Evolutionary conservation across 2,113 vertebrate genomes (phyloP).

Genomic region (Trichechus manatus): DNA sequence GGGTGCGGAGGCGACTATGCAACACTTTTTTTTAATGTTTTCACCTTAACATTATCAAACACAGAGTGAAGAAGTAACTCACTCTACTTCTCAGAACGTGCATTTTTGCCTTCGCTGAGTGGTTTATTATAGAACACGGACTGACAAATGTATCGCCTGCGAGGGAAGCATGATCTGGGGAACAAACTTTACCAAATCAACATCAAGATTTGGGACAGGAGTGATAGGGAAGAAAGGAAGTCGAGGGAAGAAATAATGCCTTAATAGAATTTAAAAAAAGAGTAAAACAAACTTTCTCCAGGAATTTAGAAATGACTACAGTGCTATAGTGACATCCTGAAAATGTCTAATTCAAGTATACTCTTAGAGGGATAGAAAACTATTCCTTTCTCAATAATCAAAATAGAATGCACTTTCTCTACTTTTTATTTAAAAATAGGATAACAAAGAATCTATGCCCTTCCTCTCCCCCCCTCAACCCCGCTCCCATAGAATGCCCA

Average conservation of each 20-base stretch:
- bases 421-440: constrained; percentile 84
- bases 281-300: constrained; percentile 71
- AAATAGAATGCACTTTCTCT: constrained; percentile 87
- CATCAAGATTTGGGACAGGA: neutral
- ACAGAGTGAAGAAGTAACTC: constrained; percentile 76
- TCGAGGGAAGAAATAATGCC: neutral
- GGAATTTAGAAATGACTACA: constrained; percentile 83
- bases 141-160: neutral
- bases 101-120: constrained; percentile 84
- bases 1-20: constrained; percentile 68
- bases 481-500: constrained; percentile 73
- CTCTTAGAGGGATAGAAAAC: constrained; percentile 90
- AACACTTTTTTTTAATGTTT: constrained; percentile 83
- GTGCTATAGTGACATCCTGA: constrained; percentile 84
- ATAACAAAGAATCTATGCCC: constrained; percentile 76
- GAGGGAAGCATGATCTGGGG: constrained; percentile 7
- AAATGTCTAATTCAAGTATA: constrained; percentile 92
- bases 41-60: constrained; percentile 83
- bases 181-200: constrained; percentile 10
- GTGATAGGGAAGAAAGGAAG: neutral
- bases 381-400: constrained; percentile 86
- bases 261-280: constrained; percentile 1
- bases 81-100: constrained; percentile 73
- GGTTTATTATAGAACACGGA: constrained; percentile 20
- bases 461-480: neutral